Conservation (phyloP, 1,140 invertebrate genomes). For the Maconellicoccus hirsutus region DNA sequence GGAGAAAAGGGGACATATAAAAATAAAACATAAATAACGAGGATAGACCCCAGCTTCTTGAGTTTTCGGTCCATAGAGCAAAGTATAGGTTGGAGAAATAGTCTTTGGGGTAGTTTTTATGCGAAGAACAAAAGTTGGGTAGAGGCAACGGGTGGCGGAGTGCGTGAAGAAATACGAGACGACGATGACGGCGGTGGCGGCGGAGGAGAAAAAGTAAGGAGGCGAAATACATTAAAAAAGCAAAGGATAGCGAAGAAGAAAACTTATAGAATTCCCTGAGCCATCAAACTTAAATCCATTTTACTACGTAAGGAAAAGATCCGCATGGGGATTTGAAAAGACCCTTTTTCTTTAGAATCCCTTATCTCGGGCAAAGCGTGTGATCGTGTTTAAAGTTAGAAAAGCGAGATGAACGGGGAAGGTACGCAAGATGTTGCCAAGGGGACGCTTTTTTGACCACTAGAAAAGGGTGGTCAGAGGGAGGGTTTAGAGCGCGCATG, state of each 20-base stretch:
- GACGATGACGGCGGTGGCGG: not conserved
- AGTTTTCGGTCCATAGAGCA: slow-evolving; percentile 22
- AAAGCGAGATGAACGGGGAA: not conserved
- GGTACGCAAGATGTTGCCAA: slow-evolving; percentile 18
- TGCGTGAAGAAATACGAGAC: slow-evolving; percentile 20
- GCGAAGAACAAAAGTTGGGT: slow-evolving; percentile 18
- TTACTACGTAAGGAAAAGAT: slow-evolving; percentile 20
- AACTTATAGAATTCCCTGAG: slow-evolving; percentile 20
- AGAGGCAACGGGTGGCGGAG: slow-evolving; percentile 2
- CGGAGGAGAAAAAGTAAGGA: not conserved
- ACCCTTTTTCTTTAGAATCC: slow-evolving; percentile 19
- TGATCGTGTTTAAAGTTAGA: slow-evolving; percentile 19
- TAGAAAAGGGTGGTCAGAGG: slow-evolving; percentile 21
- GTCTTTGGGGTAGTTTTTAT: slow-evolving; percentile 19
- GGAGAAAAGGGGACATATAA: not conserved
- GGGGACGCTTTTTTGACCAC: slow-evolving; percentile 20
- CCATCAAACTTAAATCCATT: slow-evolving; percentile 22
- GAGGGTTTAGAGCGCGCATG: slow-evolving; percentile 19
- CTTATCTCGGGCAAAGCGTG: slow-evolving; percentile 21
- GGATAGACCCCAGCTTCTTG: slow-evolving; percentile 20
- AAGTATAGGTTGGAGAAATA: slow-evolving; percentile 20
- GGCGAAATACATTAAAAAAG: slow-evolving; percentile 20
- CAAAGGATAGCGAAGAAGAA: slow-evolving; percentile 21
- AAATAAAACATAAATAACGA: slow-evolving; percentile 22
- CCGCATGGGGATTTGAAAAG: slow-evolving; percentile 21